These are phyloP conservation scores for Anguilla japonica DNA, from an alignment of 2,113 vertebrate species.

Conservation along the genomic window DNA sequence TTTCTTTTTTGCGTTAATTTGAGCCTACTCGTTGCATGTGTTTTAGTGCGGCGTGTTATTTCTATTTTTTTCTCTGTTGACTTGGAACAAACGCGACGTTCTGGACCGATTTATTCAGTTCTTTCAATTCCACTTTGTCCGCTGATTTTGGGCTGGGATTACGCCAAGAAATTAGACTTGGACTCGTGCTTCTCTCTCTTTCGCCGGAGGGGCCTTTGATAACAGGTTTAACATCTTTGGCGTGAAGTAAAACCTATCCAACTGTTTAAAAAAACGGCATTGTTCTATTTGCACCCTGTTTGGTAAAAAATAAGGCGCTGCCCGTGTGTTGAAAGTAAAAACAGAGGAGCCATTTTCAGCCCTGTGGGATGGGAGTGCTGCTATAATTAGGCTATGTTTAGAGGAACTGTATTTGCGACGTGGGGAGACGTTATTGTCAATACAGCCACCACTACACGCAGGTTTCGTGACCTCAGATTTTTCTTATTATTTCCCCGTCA, in stretches of 20 bases:
- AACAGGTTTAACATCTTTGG: slow-evolving; percentile 14
- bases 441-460: not conserved
- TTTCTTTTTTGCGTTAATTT: too few species aligned
- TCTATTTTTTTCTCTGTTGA: not conserved
- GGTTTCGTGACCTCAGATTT: not conserved
- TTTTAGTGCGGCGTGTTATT: not conserved
- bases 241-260: slow-evolving; percentile 14
- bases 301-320: not conserved
- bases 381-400: not conserved
- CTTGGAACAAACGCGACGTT: not conserved
- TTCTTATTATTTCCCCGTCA: not conserved
- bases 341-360: slow-evolving; percentile 5
- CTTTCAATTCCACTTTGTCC: too few species aligned
- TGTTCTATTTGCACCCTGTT: slow-evolving; percentile 22
- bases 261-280: slow-evolving; percentile 24
- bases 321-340: slow-evolving; percentile 28
- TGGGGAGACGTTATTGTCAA: not conserved
- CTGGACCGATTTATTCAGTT: too few species aligned
- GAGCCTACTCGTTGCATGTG: too few species aligned
- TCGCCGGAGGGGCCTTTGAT: slow-evolving; percentile 6
- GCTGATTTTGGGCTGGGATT: not conserved
- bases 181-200: not conserved
- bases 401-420: not conserved
- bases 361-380: not conserved
- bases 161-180: not conserved